phyloP scores from a whole-genome alignment of 2,888 invertebrate genomes.

The Drosophila monieri region DNA sequence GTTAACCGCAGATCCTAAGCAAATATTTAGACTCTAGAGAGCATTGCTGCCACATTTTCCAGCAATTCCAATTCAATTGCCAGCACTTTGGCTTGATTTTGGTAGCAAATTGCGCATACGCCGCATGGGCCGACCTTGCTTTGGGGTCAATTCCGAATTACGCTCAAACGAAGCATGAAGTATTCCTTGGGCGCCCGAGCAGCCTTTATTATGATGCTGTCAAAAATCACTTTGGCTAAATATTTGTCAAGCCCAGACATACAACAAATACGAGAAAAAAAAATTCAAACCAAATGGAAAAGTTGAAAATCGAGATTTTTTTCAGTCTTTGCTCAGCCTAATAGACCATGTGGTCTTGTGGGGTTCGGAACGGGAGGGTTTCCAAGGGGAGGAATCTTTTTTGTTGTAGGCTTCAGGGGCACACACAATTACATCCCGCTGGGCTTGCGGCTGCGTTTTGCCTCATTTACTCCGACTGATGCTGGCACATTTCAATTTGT shows the following conservation, averaged over 20 bases:
- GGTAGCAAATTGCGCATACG: slow-evolving; percentile 64
- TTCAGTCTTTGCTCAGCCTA: slow-evolving; percentile 29
- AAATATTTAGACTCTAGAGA: slow-evolving; percentile 25
- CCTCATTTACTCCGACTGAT: slow-evolving; percentile 73
- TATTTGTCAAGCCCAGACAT: slow-evolving; percentile 66
- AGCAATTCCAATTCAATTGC: slow-evolving; percentile 36
- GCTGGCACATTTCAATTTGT: slow-evolving; percentile 75
- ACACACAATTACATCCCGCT: slow-evolving; percentile 51
- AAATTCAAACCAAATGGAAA: slow-evolving; percentile 11
- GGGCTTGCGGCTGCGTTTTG: slow-evolving; percentile 58
- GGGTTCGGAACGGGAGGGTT: neutral
- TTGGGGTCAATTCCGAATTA: slow-evolving; percentile 52
- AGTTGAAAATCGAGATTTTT: slow-evolving; percentile 25
- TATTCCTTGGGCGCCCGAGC: slow-evolving; percentile 47
- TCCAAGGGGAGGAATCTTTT: neutral
- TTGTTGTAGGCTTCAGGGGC: slow-evolving; percentile 23
- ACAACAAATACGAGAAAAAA: slow-evolving; percentile 18
- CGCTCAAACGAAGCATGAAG: slow-evolving; percentile 56
- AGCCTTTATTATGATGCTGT: slow-evolving; percentile 55
- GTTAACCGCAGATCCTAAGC: neutral
- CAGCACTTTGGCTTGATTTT: slow-evolving; percentile 32
- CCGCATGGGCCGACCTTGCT: slow-evolving; percentile 51
- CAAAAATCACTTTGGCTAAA: slow-evolving; percentile 75
- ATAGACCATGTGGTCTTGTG: slow-evolving; percentile 18
- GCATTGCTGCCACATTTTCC: slow-evolving; percentile 10